These are phyloP conservation scores for Ailuropoda melanoleuca DNA, from an alignment of 2,113 vertebrate genomes.

Conservation along the genomic window DNA sequence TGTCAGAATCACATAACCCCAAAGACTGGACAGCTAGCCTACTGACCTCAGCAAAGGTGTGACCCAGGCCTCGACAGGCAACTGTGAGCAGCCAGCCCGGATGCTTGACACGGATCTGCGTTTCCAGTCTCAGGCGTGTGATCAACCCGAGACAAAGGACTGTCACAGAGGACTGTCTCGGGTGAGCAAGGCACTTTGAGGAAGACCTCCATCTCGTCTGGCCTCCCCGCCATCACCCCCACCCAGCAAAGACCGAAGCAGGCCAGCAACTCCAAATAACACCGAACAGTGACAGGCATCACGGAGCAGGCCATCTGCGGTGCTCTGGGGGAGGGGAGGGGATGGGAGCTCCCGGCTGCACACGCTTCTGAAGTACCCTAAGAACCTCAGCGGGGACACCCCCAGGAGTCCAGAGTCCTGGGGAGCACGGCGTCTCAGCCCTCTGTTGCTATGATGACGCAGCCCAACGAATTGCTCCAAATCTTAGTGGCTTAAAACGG, in stretches of 20 bases:
- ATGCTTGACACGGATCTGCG: background rate
- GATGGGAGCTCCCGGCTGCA: background rate
- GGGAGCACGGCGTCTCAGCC: background rate
- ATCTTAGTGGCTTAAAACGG: background rate
- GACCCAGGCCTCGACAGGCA: background rate
- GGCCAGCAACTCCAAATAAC: background rate
- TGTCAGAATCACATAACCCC: background rate
- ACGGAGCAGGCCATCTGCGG: background rate
- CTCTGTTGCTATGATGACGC: fast-evolving
- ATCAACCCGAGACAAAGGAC: background rate
- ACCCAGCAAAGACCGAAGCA: background rate
- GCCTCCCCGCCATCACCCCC: background rate
- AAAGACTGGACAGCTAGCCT: background rate
- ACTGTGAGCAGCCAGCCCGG: background rate
- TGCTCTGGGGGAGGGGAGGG: background rate
- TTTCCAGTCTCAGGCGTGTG: background rate
- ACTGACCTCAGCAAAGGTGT: background rate
- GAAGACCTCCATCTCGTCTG: background rate
- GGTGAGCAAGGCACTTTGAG: background rate
- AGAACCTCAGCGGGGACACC: background rate
- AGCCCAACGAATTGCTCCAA: background rate
- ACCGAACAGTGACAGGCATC: background rate
- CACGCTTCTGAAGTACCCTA: background rate
- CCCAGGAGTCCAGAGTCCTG: background rate
- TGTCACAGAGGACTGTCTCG: no score